Evolutionary conservation across 2,797 vertebrate genomes (phyloP).

Genomic region (Artibeus lituratus): DNA sequence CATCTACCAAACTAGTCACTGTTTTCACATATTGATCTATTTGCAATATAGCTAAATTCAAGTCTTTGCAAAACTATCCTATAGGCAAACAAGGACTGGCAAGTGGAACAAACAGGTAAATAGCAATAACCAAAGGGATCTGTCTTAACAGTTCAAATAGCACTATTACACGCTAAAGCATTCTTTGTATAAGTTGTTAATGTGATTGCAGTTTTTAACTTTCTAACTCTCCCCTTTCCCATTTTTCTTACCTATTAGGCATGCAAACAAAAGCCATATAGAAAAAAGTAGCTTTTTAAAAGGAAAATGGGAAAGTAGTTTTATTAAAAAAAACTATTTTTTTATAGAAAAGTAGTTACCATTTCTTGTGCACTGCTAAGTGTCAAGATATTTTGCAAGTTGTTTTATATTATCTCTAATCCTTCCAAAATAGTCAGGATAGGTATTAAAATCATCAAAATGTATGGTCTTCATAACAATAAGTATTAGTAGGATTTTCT

Average conservation of each 20-base stretch:
- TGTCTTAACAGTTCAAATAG: neutral
- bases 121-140: neutral
- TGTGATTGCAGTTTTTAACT: neutral
- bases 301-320: neutral
- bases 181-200: neutral
- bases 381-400: neutral
- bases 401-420: neutral
- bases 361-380: neutral
- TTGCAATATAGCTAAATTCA: neutral
- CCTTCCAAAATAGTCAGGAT: neutral
- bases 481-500: neutral
- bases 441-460: neutral
- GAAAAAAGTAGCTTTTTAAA: neutral
- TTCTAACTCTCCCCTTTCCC: neutral
- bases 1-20: neutral
- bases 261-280: neutral
- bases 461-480: neutral
- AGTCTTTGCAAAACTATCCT: neutral
- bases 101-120: slow-evolving; percentile 7
- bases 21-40: neutral
- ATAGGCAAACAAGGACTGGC: neutral
- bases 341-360: neutral
- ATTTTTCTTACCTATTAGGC: neutral
- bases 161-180: neutral
- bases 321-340: too few species aligned